Evolutionary conservation across 2,113 vertebrate genomes (phyloP), one percentile per base, ranked within the genome.

Genomic region (Alligator mississippiensis): DNA sequence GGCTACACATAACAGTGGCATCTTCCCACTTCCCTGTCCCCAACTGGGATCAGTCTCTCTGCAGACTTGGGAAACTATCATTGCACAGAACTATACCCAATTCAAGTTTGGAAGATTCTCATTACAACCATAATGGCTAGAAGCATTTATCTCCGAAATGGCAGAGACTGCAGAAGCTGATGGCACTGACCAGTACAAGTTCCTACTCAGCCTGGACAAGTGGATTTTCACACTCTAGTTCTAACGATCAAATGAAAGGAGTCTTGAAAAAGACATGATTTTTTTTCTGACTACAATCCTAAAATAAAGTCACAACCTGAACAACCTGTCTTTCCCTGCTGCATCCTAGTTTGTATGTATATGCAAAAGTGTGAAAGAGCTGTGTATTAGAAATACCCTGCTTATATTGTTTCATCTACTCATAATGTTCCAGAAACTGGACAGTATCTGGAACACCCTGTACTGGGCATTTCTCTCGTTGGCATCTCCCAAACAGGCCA

Each of bases 141-240:
- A 74, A 47, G 47, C 2, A 14, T 74, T 90, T 55, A 18, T 16
- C 15, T 3, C 59, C 3, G 47, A 8, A 75, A 59, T 2, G 59
- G 4, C 15, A 89, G 93, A 68, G n/a, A 22, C 70, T 1, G 0
- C 6, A 88, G 54, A 89, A 92, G 8, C 47, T 72, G 78, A 88
- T 11, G 89, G 58, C 21, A 84, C 19, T 77, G 88, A 17, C 2
- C 2, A 4, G 21, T 21, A 81, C n/a, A 18, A 92, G 34, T 15
- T 64, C 54, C 55, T 22, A 7, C 82, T 0, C 30, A n/a, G 30
- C 55, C 14, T 1, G 2, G 11, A 34, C 13, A 15, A 77, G 2
- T 1, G 74, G 6, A 78, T 77, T 91, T 93, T 82, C 25, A 93
- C 90, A 5, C 54, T 93, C 15, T 68, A 18, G 88, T 81, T 94